These are phyloP conservation scores for Drosophila ironensis DNA, from an alignment of 1,140 invertebrate species.

Conservation along the genomic window DNA sequence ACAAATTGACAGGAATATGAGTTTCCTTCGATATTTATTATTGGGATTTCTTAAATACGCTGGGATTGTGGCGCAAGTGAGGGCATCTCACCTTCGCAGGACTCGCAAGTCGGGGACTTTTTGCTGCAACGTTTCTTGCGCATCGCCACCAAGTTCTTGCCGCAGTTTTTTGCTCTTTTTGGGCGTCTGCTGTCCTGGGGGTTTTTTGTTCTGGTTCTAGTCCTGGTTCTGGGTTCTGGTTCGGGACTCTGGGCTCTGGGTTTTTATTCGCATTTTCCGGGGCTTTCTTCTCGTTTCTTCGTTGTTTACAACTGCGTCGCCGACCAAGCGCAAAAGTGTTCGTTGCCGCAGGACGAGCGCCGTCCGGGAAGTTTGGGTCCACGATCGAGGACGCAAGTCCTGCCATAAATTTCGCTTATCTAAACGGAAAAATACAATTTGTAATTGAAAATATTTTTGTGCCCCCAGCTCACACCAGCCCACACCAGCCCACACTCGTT, in stretches of 20 bases:
- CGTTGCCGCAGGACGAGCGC: conserved; percentile 62
- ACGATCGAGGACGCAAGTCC: conserved; percentile 10
- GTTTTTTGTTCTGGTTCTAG: conserved; percentile 15
- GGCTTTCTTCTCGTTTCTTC: conserved; percentile 30
- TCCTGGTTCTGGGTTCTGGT: not conserved
- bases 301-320: conserved; percentile 73
- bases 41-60: too few relatives aligned
- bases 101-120: not conserved
- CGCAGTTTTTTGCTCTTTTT: conserved; percentile 3
- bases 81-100: not conserved
- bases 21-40: too few relatives aligned
- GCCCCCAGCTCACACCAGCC: conserved; percentile 18
- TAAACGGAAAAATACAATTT: conserved; percentile 79
- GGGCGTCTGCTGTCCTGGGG: conserved; percentile 32
- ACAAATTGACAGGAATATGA: too few relatives aligned
- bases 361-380: conserved; percentile 12
- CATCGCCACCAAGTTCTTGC: conserved; percentile 5
- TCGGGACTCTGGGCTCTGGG: not conserved
- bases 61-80: too few relatives aligned
- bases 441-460: conserved; percentile 78
- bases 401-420: conserved; percentile 78
- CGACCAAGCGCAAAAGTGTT: conserved; percentile 74
- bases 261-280: not conserved
- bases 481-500: too few relatives aligned
- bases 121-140: not conserved